These are phyloP conservation scores for Monochamus saltuarius DNA, from an alignment of 1,140 invertebrate genomes.

Conservation along the genomic window DNA sequence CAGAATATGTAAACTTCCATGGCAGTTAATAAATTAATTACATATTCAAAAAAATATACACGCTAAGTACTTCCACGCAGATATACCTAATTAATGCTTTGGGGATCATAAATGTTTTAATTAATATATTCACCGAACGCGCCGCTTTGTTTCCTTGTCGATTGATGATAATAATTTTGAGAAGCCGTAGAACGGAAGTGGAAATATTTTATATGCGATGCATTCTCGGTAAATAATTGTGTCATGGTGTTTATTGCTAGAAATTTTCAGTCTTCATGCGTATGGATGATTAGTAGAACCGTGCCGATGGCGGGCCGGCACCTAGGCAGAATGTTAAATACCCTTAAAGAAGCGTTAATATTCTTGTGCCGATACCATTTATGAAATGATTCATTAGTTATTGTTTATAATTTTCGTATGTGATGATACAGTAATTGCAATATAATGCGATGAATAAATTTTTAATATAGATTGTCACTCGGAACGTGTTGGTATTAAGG, in stretches of 20 bases:
- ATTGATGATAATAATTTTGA: conserved; percentile 12
- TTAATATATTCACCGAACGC: conserved; percentile 51
- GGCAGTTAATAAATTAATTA: no score
- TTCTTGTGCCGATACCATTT: conserved; percentile 24
- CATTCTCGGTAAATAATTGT: conserved; percentile 30
- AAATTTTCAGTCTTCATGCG: conserved; percentile 30
- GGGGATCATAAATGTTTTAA: no score
- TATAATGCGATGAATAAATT: conserved; percentile 22
- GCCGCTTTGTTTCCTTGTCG: conserved; percentile 2
- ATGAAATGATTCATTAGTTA: conserved; percentile 31
- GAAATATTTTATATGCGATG: conserved; percentile 17
- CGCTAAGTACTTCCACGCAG: no score
- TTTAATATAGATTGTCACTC: conserved; percentile 17
- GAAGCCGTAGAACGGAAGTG: conserved; percentile 19
- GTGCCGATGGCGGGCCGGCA: conserved; percentile 24
- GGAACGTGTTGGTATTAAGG: conserved; percentile 18
- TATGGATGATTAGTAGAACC: conserved; percentile 32
- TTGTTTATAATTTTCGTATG: conserved; percentile 30
- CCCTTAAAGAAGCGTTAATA: conserved; percentile 27
- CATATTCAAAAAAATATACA: no score
- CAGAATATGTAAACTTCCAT: no score
- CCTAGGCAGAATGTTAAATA: conserved; percentile 27
- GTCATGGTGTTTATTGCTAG: conserved; percentile 29
- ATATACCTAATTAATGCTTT: no score
- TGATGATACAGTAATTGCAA: conserved; percentile 17